These are phyloP conservation scores for Otis tarda DNA, from an alignment of 2,113 vertebrate genomes.

Conservation along the genomic window DNA sequence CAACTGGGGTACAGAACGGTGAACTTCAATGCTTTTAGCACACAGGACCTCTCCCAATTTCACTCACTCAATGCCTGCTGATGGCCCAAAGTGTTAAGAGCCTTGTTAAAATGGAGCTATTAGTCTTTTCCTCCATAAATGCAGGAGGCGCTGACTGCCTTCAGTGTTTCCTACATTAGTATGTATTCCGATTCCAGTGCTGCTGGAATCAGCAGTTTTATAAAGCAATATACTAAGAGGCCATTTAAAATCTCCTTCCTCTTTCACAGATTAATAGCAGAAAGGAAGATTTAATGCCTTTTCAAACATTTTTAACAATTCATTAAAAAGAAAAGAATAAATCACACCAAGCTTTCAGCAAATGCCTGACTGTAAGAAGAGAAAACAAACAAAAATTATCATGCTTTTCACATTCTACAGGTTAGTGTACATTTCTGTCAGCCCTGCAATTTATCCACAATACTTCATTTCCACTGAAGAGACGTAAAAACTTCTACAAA, in stretches of 20 bases:
- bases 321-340: slow-evolving; percentile 74
- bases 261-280: slow-evolving; percentile 75
- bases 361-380: slow-evolving; percentile 37
- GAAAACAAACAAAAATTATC: slow-evolving; percentile 68
- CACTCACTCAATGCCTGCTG: slow-evolving; percentile 70
- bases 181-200: slow-evolving; percentile 68
- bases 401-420: slow-evolving; percentile 51
- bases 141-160: slow-evolving; percentile 63
- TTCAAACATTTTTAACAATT: slow-evolving; percentile 77
- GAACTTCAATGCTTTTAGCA: slow-evolving; percentile 75
- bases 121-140: slow-evolving; percentile 74
- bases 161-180: slow-evolving; percentile 74
- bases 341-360: slow-evolving; percentile 54
- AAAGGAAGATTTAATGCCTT: slow-evolving; percentile 73
- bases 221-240: slow-evolving; percentile 78
- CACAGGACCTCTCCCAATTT: slow-evolving; percentile 68
- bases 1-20: slow-evolving; percentile 34
- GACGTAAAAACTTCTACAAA: slow-evolving; percentile 21
- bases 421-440: slow-evolving; percentile 45
- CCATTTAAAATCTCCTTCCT: slow-evolving; percentile 70
- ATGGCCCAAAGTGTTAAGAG: slow-evolving; percentile 72
- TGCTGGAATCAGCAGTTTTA: slow-evolving; percentile 80
- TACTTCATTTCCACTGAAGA: slow-evolving; percentile 34
- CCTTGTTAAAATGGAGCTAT: slow-evolving; percentile 78
- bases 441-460: slow-evolving; percentile 38